Evolutionary conservation across 2,888 invertebrate species (phyloP), one percentile per base, ranked within the genome.

Genomic region (Tiphia femorata): DNA sequence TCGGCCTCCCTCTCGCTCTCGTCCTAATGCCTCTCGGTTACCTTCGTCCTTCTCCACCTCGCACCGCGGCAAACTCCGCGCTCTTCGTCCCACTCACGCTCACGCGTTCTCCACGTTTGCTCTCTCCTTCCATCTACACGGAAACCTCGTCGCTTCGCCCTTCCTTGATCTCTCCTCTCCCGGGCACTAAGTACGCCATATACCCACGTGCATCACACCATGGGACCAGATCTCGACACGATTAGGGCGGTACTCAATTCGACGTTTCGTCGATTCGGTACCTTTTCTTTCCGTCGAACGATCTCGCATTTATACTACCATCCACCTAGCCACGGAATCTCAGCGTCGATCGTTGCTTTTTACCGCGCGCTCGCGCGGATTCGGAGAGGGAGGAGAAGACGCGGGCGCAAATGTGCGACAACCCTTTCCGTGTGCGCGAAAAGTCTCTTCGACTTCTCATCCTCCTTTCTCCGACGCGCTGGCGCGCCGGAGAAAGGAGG

Each of bases 131-230:
- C 48, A 37, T 57, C 41, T 56, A 53, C 46, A 51, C 49, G n/a
- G n/a, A n/a, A n/a, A n/a, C n/a, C n/a, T 42, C 29, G 27, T n/a
- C 30, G 47, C 38, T 38, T 21, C 40, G 46, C 56, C 46, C 51
- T 56, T 47, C 60, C 66, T 64, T 64, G 53, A 54, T 55, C 64
- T 62, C 62, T 55, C 57, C 44, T 57, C 59, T 58, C 44, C 53
- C 65, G 62, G 54, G 69, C 71, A 69, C 73, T 77, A 75, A 73
- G 73, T 75, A 72, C 76, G 71, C 70, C 68, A 58, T 75, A 67
- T 73, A 72, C 71, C 68, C 65, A 69, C 70, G 68, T 64, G 67
- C 70, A 69, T 72, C 68, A 72, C 68, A 72, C 64, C 70, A 62
- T 70, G 70, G 70, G 70, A 71, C 66, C 72, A 73, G 76, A 73